Conservation (phyloP, 1,140 invertebrate species). For the Lysiphlebus fabarum region DNA sequence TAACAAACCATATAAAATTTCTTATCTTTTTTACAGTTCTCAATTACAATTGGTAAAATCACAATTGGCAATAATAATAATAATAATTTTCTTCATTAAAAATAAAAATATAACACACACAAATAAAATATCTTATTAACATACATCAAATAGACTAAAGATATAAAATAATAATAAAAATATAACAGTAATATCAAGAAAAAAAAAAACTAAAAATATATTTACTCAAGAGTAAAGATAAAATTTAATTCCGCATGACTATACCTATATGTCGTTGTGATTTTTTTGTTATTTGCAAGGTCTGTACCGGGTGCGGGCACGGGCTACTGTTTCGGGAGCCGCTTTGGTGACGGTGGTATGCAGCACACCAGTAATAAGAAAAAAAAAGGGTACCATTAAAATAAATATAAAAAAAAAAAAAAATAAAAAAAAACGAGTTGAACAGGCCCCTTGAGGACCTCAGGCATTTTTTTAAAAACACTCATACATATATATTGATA, state of each 20-base stretch:
- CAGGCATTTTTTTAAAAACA: constrained; percentile 8
- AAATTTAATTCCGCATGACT: constrained; percentile 3
- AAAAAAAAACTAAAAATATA: not conserved
- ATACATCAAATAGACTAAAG: too few species aligned
- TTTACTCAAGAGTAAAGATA: not conserved
- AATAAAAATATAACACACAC: too few species aligned
- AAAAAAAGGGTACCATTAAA: too few species aligned
- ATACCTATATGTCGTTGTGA: constrained; percentile 21
- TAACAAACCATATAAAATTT: too few species aligned
- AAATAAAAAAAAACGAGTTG: constrained; percentile 55
- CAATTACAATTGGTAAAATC: too few species aligned
- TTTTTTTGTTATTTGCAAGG: constrained; percentile 51
- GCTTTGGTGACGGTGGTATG: constrained; percentile 49
- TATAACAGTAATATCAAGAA: too few species aligned
- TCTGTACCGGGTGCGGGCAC: constrained; percentile 47
- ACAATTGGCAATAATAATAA: too few species aligned
- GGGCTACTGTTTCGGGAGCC: constrained; percentile 57
- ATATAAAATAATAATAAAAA: too few species aligned
- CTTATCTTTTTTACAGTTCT: not conserved
- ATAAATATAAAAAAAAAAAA: not conserved
- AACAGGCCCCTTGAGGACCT: constrained; percentile 32
- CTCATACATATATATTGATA: constrained; percentile 1
- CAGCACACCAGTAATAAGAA: constrained; percentile 25
- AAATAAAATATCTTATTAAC: too few species aligned
- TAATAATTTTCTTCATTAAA: too few species aligned